Evolutionary conservation across 64 coral and sea anemone genomes (phyloP), one percentile per base, ranked within the genome.

Genomic region (Actinia tenebrosa): DNA sequence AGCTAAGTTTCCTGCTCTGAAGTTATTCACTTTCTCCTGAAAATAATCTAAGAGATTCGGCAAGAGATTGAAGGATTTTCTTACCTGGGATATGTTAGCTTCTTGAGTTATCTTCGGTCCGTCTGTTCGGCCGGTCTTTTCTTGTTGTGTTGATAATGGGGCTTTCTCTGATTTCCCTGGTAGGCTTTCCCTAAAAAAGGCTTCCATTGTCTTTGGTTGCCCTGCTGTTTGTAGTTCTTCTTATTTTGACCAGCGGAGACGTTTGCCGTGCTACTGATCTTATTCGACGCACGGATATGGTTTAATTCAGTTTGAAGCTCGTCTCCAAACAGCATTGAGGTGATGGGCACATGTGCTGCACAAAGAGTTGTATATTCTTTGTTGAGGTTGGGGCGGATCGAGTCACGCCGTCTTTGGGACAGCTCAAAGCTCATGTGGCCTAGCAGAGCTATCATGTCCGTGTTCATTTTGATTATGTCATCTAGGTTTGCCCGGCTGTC

Each of bases 1-100:
- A 52, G 81, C 44, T 37, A 89, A 44, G 30, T 64, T 89, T 56
- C 82, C 82, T 5, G 88, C 88, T 84, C 30, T 84, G 37, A 89
- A 89, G 11, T 46, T 84, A 75, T 85, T 55, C n/a, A 16, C 77
- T 64, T 45, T 89, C 10, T 44, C 22, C 37, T 82, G 22, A 82
- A 89, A 89, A 87, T 82, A 82, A 22, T 45, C 30, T 82, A 52
- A 82, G 54, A 82, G 80, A 42, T 19, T 52, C 44, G 80, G 80
- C 37, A 82, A 82, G 27, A 46, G 54, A 84, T 0, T 20, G 54
- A 26, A n/a, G 55, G 18, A 84, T 26, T 84, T 20, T 47, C 53
- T 84, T 84, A 84, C 82, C 82, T n/a, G 53, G 37, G 82, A 59
- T n/a, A 23, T 47, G 10, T 54, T 59, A n/a, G 11, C 58, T 55